Conservation (phyloP, 2,113 vertebrate genomes). For the Porphyrio hochstetteri region DNA sequence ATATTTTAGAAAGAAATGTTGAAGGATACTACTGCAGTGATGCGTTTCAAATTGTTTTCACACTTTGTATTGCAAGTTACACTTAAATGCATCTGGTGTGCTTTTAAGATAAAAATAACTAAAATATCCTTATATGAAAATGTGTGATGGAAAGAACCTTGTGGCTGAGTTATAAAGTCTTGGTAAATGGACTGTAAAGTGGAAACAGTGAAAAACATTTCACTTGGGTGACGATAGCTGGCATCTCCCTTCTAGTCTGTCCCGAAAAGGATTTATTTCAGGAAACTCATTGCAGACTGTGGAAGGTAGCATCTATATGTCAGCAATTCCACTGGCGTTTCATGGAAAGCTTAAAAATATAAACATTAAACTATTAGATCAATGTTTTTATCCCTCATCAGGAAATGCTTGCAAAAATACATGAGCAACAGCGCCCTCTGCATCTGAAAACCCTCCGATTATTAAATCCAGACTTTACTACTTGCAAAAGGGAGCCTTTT, state of each 20-base stretch:
- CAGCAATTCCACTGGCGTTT: constrained; percentile 55
- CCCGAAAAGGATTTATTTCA: constrained; percentile 45
- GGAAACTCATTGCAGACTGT: constrained; percentile 43
- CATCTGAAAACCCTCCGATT: constrained; percentile 50
- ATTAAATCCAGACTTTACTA: constrained; percentile 22
- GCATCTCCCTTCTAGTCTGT: constrained; percentile 21
- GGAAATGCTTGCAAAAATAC: constrained; percentile 69
- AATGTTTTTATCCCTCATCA: constrained; percentile 37
- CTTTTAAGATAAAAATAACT: constrained; percentile 42
- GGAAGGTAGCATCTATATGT: constrained; percentile 63
- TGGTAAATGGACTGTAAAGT: constrained; percentile 48
- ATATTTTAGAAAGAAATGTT: background rate
- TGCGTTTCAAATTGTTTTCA: background rate
- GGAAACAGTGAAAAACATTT: constrained; percentile 63
- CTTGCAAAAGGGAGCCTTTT: constrained; percentile 39
- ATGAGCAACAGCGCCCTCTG: constrained; percentile 85
- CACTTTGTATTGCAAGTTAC: background rate
- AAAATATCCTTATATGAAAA: constrained; percentile 31
- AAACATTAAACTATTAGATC: constrained; percentile 60
- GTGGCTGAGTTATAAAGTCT: constrained; percentile 37
- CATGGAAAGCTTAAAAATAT: constrained; percentile 62
- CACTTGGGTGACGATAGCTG: constrained; percentile 25
- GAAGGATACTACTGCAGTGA: background rate
- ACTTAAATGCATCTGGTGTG: constrained; percentile 30
- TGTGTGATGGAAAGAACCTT: constrained; percentile 27